Evolutionary conservation across 2,888 invertebrate species (phyloP), one percentile per base, ranked within the genome.

Genomic region (Leucophenga maculata): DNA sequence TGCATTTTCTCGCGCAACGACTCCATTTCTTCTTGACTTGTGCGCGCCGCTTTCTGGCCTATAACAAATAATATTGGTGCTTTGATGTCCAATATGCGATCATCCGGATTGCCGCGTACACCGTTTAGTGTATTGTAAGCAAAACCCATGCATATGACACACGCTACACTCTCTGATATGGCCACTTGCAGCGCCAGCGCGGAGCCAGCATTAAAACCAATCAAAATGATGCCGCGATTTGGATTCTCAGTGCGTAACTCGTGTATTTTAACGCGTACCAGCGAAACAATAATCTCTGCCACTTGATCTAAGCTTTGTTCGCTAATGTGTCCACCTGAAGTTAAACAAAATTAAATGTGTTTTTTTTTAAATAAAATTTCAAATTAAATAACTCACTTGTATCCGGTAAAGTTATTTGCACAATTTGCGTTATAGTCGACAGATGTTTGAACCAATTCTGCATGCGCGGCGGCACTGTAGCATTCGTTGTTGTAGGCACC

Each of bases 141-240:
- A 85, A 95, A 95, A 0, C 95, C 95, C 73, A 95, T 89, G 82
- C 94, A 94, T 20, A 95, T 90, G 2, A 94, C 92, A 65, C 94
- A 94, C 22, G 92, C 90, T 9, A 95, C 92, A 64, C 90, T 90
- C 83, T 95, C 94, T 67, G 93, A 90, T 82, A 93, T 90, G 0
- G 94, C 92, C 3, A 94, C 91, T 89, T 94, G 94, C 78, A 93
- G 90, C 1, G 95, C 94, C 52, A 95, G 88, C 0, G 94, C 90
- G 16, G 94, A 91, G n/a, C 94, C 94, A 44, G 93, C 91, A 83
- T 93, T 93, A 86, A 94, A 93, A 11, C 95, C 95, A 69, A 94
- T 89, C n/a, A 95, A 88, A 70, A 95, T 91, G 26, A 96, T 91
- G 52, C 93, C 93, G 72, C 93, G 90, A 55, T 91, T 91, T 3